phyloP scores from a whole-genome alignment of 2,113 vertebrate species.

The Sapayoa aenigma region DNA sequence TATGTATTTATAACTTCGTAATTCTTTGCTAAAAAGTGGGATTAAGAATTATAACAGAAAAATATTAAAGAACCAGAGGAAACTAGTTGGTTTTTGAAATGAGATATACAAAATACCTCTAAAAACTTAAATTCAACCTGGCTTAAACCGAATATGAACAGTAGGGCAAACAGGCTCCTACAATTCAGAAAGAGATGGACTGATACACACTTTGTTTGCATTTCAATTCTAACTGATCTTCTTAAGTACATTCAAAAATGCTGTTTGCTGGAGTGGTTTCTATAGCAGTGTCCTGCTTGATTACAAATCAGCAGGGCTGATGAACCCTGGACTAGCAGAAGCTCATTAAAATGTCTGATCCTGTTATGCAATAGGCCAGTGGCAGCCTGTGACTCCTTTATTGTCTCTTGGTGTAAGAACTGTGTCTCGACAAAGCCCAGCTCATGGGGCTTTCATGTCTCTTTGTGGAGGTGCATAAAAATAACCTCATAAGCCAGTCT shows the following conservation, averaged over 20 bases:
- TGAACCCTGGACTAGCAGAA: not conserved
- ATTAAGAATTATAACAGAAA: not conserved
- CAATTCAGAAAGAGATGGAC: not conserved
- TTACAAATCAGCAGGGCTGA: conserved; percentile 48
- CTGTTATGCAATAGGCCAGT: conserved; percentile 26
- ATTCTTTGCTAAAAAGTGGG: not conserved
- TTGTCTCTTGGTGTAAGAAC: conserved; percentile 29
- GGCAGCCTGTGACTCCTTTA: conserved; percentile 28
- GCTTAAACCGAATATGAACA: not conserved
- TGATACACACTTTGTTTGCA: conserved; percentile 29
- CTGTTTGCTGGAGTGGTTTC: conserved; percentile 16
- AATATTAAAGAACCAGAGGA: not conserved
- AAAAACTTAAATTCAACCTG: not conserved
- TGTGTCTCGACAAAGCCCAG: not conserved
- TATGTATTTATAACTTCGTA: not conserved
- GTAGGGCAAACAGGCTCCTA: not conserved
- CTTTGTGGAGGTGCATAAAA: conserved; percentile 33
- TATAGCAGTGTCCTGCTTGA: conserved; percentile 55
- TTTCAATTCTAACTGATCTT: conserved; percentile 49
- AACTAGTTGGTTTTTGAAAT: not conserved
- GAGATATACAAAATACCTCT: not conserved
- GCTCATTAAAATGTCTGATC: conserved; percentile 66
- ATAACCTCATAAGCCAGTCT: conserved; percentile 14
- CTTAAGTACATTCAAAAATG: not conserved
- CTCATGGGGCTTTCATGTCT: not conserved